phyloP scores from a whole-genome alignment of 1,140 invertebrate species.

The Triops cancriformis region DNA sequence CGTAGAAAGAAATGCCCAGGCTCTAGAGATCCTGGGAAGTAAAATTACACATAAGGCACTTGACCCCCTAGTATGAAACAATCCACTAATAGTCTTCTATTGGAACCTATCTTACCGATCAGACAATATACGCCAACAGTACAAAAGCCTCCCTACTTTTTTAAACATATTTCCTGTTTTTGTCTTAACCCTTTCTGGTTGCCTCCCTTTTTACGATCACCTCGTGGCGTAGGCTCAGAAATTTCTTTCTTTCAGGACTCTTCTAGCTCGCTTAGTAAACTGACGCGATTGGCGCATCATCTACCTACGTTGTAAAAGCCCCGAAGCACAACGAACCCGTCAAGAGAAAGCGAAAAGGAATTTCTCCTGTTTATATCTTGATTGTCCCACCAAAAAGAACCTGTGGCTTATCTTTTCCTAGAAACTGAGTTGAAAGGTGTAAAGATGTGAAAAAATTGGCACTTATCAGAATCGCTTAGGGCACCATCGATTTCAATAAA shows the following conservation, averaged over 20 bases:
- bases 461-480: no score
- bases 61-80: no score
- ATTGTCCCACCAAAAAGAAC: not conserved
- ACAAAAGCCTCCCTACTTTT: no score
- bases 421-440: not conserved
- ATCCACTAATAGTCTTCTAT: no score
- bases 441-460: no score
- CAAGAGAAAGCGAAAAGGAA: not conserved
- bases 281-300: not conserved
- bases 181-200: slow-evolving; percentile 1
- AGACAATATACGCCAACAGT: no score
- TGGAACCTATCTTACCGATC: no score
- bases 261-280: not conserved
- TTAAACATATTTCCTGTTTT: no score
- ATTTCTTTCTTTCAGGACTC: not conserved
- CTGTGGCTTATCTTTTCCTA: not conserved
- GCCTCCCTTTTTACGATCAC: slow-evolving; percentile 13
- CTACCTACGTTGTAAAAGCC: not conserved
- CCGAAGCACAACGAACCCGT: not conserved
- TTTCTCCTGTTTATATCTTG: not conserved
- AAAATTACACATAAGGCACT: no score
- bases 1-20: no score
- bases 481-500: no score
- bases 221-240: not conserved
- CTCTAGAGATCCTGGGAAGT: no score